A percentile compares a stretch with the other conserved stretches of the same genome.
Evolutionary conservation across 2,888 invertebrate species (phyloP).

Genomic region (Caenorhabditis sp.): DNA sequence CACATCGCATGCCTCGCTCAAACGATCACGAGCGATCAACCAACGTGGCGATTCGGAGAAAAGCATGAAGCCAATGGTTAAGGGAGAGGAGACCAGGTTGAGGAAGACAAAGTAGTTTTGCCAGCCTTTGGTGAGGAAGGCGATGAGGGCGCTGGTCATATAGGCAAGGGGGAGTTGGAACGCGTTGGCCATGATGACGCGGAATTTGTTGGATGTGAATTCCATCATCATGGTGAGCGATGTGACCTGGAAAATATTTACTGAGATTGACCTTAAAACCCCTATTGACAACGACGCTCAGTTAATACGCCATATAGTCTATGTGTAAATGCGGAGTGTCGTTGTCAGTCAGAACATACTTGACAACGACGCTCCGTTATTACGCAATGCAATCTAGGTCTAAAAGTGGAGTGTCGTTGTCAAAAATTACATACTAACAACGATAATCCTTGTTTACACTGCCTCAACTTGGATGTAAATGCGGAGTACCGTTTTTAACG

Average conservation of each 20-base stretch:
- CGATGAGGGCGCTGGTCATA: conserved; percentile 64
- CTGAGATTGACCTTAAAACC: no score
- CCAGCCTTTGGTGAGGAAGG: conserved; percentile 63
- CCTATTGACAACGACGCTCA: no score
- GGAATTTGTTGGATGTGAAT: conserved; percentile 64
- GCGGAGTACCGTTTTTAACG: no score
- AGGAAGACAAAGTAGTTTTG: conserved; percentile 67
- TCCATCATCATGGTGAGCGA: conserved; percentile 67
- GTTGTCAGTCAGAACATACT: no score
- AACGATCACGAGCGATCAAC: conserved; percentile 58
- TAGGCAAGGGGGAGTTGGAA: conserved; percentile 66
- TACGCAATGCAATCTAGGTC: no score
- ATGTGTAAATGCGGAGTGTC: no score
- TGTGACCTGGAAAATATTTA: conserved; percentile 50
- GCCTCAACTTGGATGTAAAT: no score
- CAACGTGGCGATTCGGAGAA: conserved; percentile 65
- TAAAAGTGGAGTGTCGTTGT: no score
- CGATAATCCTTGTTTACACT: no score
- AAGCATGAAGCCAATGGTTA: conserved; percentile 66
- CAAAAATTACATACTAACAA: no score
- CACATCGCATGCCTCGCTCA: conserved; percentile 62
- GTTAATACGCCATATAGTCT: no score
- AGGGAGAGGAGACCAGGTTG: conserved; percentile 61
- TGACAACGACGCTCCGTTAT: no score
- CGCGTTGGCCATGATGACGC: conserved; percentile 55